Conservation (phyloP, 2,113 vertebrate genomes). For the Sterna hirundo region DNA sequence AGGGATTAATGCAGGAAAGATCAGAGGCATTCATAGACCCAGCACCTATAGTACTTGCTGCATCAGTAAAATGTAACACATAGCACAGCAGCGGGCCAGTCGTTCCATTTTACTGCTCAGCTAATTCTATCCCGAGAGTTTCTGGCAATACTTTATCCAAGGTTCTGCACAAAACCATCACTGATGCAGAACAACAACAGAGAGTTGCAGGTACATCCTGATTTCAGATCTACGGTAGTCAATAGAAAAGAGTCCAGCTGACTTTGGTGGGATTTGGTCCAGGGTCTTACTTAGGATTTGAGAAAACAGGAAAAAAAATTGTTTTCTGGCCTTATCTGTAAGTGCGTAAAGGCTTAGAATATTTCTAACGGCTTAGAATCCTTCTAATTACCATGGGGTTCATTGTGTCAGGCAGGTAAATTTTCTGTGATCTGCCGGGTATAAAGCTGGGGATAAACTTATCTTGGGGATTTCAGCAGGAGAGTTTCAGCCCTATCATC, state of each 20-base stretch:
- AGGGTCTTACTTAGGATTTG: constrained; percentile 18
- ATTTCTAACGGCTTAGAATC: constrained; percentile 10
- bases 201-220: neutral
- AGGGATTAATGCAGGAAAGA: constrained; percentile 2
- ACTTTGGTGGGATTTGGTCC: neutral
- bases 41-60: neutral
- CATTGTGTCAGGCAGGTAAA: neutral
- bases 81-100: neutral
- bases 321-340: neutral
- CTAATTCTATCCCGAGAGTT: neutral
- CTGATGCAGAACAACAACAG: neutral
- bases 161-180: neutral
- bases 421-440: neutral
- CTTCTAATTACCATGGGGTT: neutral
- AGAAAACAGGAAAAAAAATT: neutral
- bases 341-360: neutral
- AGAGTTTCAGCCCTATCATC: neutral
- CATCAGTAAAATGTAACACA: neutral
- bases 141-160: neutral
- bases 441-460: neutral
- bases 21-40: neutral
- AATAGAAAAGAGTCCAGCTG: neutral
- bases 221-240: neutral
- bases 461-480: neutral
- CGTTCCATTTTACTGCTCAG: neutral